A percentile compares a stretch with the other conserved stretches of the same genome.
phyloP scores from a whole-genome alignment of 1,140 invertebrate genomes.

The Pseudomyrmex flavicornis region DNA sequence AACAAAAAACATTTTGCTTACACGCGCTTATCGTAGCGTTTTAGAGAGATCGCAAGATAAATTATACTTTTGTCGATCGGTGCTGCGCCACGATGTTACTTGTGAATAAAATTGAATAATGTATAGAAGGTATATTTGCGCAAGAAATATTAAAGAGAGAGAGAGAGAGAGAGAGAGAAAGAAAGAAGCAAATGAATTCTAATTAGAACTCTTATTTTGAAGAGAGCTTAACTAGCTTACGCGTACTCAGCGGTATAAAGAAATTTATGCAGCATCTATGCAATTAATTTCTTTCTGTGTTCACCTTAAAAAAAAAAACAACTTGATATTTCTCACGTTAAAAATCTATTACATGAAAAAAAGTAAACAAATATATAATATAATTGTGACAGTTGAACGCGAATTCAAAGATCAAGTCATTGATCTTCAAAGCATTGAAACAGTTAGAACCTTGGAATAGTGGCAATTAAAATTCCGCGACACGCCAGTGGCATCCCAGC shows the following conservation, averaged over 20 bases:
- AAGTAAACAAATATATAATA: neutral
- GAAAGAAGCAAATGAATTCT: neutral
- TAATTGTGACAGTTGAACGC: too few relatives aligned
- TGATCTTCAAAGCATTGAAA: neutral
- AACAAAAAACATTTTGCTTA: neutral
- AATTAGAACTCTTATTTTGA: constrained; percentile 13
- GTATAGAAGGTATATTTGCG: neutral
- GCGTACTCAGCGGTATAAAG: neutral
- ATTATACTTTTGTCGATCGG: constrained; percentile 13
- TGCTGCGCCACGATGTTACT: constrained; percentile 18
- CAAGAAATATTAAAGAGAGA: neutral
- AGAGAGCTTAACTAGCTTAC: neutral
- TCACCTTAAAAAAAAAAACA: neutral
- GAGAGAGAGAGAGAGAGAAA: neutral
- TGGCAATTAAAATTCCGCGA: constrained; percentile 22
- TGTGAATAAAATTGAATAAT: neutral
- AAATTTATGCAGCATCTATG: neutral
- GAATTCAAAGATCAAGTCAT: too few relatives aligned
- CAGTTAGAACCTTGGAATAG: neutral
- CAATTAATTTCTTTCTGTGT: constrained; percentile 21
- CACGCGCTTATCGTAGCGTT: constrained; percentile 32
- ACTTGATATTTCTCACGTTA: neutral
- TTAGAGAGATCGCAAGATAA: neutral
- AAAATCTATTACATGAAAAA: neutral
- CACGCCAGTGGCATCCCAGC: constrained; percentile 6